Evolutionary conservation across 1,140 invertebrate species (phyloP).

Genomic region (Pemphigus obesinymphae): DNA sequence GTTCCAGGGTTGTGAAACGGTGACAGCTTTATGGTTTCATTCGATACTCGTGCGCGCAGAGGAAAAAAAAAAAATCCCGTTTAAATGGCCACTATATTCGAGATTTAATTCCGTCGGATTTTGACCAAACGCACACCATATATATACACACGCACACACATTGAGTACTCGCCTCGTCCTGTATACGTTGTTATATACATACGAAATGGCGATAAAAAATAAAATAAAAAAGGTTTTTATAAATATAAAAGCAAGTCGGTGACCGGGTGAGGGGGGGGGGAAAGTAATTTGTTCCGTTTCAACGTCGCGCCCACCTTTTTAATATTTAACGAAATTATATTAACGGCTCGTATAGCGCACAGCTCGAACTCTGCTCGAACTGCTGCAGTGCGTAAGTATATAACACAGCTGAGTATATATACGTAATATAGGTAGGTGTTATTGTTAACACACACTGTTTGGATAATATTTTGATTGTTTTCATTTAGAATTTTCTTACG

Average conservation of each 20-base stretch:
- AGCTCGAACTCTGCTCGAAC: too few relatives aligned
- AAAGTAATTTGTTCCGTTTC: slow-evolving; percentile 7
- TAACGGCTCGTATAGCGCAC: too few relatives aligned
- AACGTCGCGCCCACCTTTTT: not conserved
- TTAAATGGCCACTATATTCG: slow-evolving; percentile 16
- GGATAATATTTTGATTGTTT: too few relatives aligned
- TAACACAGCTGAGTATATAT: too few relatives aligned
- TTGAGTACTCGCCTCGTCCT: too few relatives aligned
- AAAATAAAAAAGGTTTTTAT: not conserved
- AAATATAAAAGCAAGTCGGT: not conserved
- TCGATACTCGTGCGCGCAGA: slow-evolving; percentile 24
- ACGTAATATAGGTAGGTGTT: too few relatives aligned
- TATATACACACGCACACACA: too few relatives aligned
- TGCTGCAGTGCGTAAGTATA: too few relatives aligned
- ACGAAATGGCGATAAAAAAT: not conserved
- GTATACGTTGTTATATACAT: not conserved
- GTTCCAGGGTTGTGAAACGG: slow-evolving; percentile 28
- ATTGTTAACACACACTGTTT: too few relatives aligned
- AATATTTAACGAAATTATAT: not conserved
- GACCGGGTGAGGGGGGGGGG: too few relatives aligned
- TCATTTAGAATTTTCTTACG: too few relatives aligned
- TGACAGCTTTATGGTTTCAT: slow-evolving; percentile 40
- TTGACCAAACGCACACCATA: slow-evolving; percentile 24
- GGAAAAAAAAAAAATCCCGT: slow-evolving; percentile 14
- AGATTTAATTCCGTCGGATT: slow-evolving; percentile 27